Conservation (phyloP, 37 sponge, comb jelly and placozoan genomes). For the Halichondria panicea region DNA sequence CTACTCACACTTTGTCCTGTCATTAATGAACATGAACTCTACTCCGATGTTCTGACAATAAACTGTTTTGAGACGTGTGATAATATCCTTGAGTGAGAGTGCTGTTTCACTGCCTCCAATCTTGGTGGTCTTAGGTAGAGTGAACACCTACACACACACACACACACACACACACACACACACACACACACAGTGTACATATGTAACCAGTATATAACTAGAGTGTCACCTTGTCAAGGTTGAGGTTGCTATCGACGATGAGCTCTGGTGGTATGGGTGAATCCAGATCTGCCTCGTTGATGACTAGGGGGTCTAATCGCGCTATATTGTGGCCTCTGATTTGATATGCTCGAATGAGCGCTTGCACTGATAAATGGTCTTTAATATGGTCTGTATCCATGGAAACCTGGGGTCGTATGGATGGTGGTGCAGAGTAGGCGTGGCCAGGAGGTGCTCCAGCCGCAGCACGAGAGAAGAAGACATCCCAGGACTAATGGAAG, state of each 20-base stretch:
- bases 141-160: conserved; percentile 46
- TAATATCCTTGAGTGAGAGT: conserved; percentile 75
- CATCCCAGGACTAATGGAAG: conserved; percentile 74
- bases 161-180: too few species aligned
- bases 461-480: conserved; percentile 46
- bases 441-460: conserved; percentile 50
- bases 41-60: conserved; percentile 84
- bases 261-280: conserved; percentile 53
- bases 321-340: conserved; percentile 74
- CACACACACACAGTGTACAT: too few species aligned
- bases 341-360: conserved; percentile 73
- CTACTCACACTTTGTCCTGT: conserved; percentile 63
- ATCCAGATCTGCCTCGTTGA: conserved; percentile 66
- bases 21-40: conserved; percentile 94
- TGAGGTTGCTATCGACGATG: not conserved
- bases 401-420: not conserved
- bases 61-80: conserved; percentile 56
- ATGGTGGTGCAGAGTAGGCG: conserved; percentile 56
- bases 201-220: too few species aligned
- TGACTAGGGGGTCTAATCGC: conserved; percentile 81
- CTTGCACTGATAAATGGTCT: conserved; percentile 73
- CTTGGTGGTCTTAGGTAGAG: conserved; percentile 76
- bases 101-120: conserved; percentile 76
- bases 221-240: conserved; percentile 36
- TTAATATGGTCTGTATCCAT: conserved; percentile 9